Evolutionary conservation across 2,113 vertebrate species (phyloP).

Genomic region (Mustela lutreola): DNA sequence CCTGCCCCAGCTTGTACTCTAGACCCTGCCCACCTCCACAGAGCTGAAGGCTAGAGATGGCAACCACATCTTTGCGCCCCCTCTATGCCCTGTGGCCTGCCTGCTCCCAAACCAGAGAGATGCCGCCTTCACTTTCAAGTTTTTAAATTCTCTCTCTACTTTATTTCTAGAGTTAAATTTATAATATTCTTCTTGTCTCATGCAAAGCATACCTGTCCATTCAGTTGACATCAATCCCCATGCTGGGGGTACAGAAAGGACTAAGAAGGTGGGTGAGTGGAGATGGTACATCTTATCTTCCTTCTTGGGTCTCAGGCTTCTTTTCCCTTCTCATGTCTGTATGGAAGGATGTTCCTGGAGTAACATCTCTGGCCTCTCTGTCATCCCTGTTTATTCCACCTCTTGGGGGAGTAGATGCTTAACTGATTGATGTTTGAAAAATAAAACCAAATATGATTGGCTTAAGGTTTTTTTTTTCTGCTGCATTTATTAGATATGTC

Average conservation of each 20-base stretch:
- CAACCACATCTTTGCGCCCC: background rate
- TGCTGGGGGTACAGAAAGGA: background rate
- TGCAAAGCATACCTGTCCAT: background rate
- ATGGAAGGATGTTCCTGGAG: background rate
- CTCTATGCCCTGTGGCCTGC: background rate
- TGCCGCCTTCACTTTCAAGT: conserved; percentile 7
- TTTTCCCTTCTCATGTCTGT: background rate
- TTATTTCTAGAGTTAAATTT: background rate
- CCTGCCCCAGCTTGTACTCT: background rate
- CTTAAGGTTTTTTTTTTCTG: background rate
- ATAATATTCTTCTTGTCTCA: background rate
- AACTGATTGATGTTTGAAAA: background rate
- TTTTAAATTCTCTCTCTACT: background rate
- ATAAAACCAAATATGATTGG: background rate
- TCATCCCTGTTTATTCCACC: background rate
- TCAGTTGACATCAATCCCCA: background rate
- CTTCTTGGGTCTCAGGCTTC: background rate
- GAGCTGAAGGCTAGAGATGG: conserved; percentile 51
- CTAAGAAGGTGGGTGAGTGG: background rate
- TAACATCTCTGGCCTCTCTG: background rate
- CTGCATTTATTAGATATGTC: background rate
- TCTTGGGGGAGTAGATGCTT: background rate
- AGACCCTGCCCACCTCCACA: conserved; percentile 21
- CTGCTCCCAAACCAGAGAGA: conserved; percentile 57
- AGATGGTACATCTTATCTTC: background rate